Evolutionary conservation across 2,888 invertebrate species (phyloP).

Genomic region (Imbricaverruca yamaguchii): DNA sequence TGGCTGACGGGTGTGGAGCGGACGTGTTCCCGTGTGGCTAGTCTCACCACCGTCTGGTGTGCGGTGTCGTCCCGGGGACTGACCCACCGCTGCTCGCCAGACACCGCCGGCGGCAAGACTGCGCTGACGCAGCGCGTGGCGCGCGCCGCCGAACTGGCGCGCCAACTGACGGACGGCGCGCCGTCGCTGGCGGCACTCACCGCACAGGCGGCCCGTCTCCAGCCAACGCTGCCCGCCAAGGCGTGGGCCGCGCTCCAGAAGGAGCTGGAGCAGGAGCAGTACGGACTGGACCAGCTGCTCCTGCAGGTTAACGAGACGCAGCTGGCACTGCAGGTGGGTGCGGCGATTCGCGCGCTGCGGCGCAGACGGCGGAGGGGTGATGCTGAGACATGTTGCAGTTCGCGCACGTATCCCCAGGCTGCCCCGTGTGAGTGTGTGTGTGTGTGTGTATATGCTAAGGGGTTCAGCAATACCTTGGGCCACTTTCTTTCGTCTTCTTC

Average conservation of each 20-base stretch:
- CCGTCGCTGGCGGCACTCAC: constrained; percentile 66
- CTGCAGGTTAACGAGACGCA: neutral
- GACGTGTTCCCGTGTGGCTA: too few species aligned
- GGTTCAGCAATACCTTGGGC: too few species aligned
- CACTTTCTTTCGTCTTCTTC: too few species aligned
- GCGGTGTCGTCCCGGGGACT: too few species aligned
- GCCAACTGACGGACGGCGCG: constrained; percentile 66
- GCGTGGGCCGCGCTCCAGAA: constrained; percentile 78
- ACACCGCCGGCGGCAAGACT: constrained; percentile 78
- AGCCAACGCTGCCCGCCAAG: constrained; percentile 63
- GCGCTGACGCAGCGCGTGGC: constrained; percentile 70
- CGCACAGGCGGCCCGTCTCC: constrained; percentile 56
- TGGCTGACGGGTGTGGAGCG: too few species aligned
- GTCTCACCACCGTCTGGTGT: too few species aligned
- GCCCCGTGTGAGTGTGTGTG: too few species aligned
- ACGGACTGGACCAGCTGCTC: constrained; percentile 29
- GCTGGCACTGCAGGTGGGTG: constrained; percentile 63
- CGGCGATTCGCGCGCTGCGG: too few species aligned
- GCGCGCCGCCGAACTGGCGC: constrained; percentile 71
- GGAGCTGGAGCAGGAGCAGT: constrained; percentile 64
- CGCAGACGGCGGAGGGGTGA: too few species aligned
- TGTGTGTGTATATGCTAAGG: too few species aligned
- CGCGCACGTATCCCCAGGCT: too few species aligned
- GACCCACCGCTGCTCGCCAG: constrained; percentile 40
- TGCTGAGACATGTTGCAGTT: too few species aligned